phyloP scores from a whole-genome alignment of 2,113 vertebrate genomes.

The Nyctereutes procyonoides region DNA sequence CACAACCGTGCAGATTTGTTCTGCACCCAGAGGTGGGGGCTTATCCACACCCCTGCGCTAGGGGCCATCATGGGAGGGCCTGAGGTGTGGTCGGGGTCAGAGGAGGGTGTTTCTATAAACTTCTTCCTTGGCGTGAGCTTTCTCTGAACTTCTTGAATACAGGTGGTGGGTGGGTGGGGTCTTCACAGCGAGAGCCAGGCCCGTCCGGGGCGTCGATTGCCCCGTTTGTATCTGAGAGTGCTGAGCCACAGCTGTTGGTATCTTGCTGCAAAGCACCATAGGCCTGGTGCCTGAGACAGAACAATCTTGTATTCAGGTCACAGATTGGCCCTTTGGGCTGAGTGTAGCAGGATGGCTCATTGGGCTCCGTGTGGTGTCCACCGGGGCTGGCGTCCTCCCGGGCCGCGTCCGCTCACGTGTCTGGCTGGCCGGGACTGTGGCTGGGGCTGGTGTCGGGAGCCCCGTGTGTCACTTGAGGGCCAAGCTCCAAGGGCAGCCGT shows the following conservation, averaged over 20 bases:
- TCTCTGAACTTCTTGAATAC: neutral
- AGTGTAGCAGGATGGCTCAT: neutral
- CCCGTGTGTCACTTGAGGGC: neutral
- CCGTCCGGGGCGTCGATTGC: rapidly evolving
- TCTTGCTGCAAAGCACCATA: neutral
- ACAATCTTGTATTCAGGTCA: neutral
- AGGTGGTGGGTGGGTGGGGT: neutral
- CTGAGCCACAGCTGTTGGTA: rapidly evolving
- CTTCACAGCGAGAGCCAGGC: neutral
- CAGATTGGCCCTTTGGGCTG: neutral
- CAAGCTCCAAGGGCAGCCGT: neutral
- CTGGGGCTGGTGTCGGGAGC: neutral
- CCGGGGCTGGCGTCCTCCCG: neutral
- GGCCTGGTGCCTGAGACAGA: neutral
- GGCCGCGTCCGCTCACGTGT: rapidly evolving
- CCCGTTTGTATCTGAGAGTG: too few species aligned
- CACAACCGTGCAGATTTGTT: neutral
- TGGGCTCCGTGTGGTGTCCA: rapidly evolving
- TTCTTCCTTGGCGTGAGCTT: neutral
- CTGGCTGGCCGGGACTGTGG: rapidly evolving
- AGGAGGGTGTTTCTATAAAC: neutral
- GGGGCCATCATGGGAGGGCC: neutral
- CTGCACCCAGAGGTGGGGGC: rapidly evolving
- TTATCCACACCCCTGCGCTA: too few species aligned
- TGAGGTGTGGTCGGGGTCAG: rapidly evolving